Conservation (phyloP, 1,140 invertebrate genomes). For the Diuraphis noxia region DNA sequence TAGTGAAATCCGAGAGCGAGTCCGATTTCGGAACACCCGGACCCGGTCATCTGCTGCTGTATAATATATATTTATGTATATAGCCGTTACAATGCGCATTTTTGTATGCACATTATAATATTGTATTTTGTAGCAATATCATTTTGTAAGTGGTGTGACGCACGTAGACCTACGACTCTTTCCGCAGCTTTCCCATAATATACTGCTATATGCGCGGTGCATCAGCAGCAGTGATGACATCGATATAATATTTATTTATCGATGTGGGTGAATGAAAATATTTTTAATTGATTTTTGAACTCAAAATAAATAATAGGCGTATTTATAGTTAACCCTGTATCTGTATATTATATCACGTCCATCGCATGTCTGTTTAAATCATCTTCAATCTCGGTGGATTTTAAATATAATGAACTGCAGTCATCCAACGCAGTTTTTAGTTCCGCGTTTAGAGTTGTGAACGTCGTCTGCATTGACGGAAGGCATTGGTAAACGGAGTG, state of each 20-base stretch:
- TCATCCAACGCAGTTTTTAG: not conserved
- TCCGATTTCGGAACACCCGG: slow-evolving; percentile 20
- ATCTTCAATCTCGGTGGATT: not conserved
- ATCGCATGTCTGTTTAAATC: no score
- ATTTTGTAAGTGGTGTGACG: not conserved
- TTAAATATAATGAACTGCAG: not conserved
- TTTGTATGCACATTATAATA: not conserved
- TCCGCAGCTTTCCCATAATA: not conserved
- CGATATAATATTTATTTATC: not conserved
- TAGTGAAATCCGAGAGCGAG: slow-evolving; percentile 17
- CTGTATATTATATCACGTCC: no score
- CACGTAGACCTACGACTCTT: not conserved
- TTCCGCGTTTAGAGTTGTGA: not conserved
- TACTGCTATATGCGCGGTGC: not conserved
- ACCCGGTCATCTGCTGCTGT: slow-evolving; percentile 20
- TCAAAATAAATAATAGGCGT: no score
- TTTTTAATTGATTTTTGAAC: not conserved
- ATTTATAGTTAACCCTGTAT: not conserved
- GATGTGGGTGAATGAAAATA: not conserved
- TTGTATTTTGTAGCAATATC: not conserved
- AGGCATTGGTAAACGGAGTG: not conserved
- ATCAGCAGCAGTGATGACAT: not conserved
- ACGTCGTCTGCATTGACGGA: no score
- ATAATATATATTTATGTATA: no score
- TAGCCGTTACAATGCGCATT: slow-evolving; percentile 2